phyloP scores from a whole-genome alignment of 2,888 invertebrate genomes.

The Drosophila paucipuncta region DNA sequence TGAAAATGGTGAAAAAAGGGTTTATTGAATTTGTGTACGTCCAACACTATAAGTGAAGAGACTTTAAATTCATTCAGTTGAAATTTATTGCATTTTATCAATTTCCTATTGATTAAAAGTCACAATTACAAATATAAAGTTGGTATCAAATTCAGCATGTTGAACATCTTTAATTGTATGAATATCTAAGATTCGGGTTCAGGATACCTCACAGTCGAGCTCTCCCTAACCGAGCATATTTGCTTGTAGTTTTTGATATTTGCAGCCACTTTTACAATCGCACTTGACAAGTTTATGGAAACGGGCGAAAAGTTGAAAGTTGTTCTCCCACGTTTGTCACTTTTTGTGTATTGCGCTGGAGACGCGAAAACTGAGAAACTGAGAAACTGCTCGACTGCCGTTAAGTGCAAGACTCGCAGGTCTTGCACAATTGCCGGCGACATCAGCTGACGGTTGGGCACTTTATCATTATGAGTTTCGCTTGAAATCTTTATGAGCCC shows the following conservation, averaged over 20 bases:
- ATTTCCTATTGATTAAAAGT: neutral
- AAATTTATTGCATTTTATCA: neutral
- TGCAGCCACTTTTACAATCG: constrained; percentile 34
- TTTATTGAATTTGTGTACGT: neutral
- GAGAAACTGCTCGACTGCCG: constrained; percentile 7
- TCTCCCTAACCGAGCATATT: neutral
- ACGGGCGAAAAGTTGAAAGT: constrained; percentile 67
- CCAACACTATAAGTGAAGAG: neutral
- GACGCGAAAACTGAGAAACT: constrained; percentile 15
- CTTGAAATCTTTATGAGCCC: constrained; percentile 76
- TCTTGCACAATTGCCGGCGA: constrained; percentile 48
- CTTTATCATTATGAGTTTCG: constrained; percentile 68
- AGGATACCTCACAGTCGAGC: neutral
- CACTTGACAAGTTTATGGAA: constrained; percentile 65
- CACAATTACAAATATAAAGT: neutral
- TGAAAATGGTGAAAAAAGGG: neutral
- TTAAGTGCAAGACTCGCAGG: constrained; percentile 38
- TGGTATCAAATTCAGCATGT: neutral
- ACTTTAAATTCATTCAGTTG: neutral
- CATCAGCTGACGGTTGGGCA: constrained; percentile 48
- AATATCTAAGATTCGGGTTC: neutral
- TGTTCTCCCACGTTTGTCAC: constrained; percentile 53
- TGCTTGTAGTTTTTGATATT: neutral
- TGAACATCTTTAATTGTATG: neutral
- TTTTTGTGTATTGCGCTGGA: constrained; percentile 31